Percentiles rank a stretch among this genome's conserved stretches.
These are phyloP conservation scores for Diplosoma virens DNA, from an alignment of 23 tunicate genomes.

Conservation along the genomic window DNA sequence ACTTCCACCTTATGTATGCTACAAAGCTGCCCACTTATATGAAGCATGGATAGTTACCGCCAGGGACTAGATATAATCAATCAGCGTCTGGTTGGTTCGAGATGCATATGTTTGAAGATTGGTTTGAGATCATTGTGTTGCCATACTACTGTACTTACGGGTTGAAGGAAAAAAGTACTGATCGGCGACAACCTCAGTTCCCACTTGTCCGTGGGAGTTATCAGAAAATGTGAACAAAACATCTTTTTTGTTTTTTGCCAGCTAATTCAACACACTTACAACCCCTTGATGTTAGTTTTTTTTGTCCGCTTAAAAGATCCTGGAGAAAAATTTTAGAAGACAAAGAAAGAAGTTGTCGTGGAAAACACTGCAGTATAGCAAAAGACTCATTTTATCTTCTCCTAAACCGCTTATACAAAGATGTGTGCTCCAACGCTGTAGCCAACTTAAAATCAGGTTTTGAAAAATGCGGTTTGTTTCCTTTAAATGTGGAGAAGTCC, in stretches of 20 bases:
- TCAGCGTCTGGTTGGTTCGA: background rate
- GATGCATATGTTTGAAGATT: background rate
- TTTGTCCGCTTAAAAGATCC: slow-evolving; percentile 1
- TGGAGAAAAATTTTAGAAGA: background rate
- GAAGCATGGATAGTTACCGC: background rate
- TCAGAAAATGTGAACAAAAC: background rate
- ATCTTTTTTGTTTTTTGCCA: background rate
- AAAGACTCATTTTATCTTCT: background rate
- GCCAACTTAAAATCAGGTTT: background rate
- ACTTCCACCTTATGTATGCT: background rate
- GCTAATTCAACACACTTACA: background rate
- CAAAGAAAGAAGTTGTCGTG: background rate
- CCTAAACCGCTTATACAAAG: background rate
- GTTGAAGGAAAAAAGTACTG: background rate
- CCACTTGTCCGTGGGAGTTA: background rate
- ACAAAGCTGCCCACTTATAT: slow-evolving; percentile 6
- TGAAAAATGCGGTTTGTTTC: background rate
- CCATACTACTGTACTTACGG: background rate
- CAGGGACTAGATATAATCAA: background rate
- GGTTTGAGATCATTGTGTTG: background rate
- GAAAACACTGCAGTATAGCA: background rate
- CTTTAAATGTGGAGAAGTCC: background rate
- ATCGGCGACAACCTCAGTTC: background rate
- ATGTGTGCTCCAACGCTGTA: background rate
- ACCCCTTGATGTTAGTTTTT: background rate